A percentile compares a stretch with the other conserved stretches of the same genome.
phyloP scores from a whole-genome alignment of 2,113 vertebrate species.

The Nothoprocta pentlandii region DNA sequence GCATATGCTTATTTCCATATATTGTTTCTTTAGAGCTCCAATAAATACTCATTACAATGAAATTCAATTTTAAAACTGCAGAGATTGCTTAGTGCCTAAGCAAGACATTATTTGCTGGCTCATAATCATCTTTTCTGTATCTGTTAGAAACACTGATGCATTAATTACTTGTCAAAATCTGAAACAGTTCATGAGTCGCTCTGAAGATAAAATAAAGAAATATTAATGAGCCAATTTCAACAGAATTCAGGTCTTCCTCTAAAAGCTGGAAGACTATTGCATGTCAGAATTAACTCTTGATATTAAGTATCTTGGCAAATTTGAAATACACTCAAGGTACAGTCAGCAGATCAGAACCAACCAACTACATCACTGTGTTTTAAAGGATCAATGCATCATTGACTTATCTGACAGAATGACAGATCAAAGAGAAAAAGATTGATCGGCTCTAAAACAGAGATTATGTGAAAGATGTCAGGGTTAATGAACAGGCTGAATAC shows the following conservation, averaged over 20 bases:
- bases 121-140: constrained; percentile 56
- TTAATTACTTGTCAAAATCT: constrained; percentile 76
- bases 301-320: background rate
- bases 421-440: background rate
- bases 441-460: background rate
- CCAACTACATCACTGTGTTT: background rate
- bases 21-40: constrained; percentile 5
- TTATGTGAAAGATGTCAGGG: background rate
- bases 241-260: constrained; percentile 35
- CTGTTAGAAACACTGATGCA: constrained; percentile 66
- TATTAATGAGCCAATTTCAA: constrained; percentile 74
- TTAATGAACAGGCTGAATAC: background rate
- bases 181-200: constrained; percentile 73
- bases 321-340: background rate
- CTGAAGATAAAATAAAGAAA: constrained; percentile 67
- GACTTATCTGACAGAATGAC: background rate
- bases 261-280: constrained; percentile 27
- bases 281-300: constrained; percentile 20
- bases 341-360: background rate
- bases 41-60: background rate
- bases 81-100: constrained; percentile 15
- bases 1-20: background rate
- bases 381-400: background rate
- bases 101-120: constrained; percentile 51
- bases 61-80: constrained; percentile 30